Evolutionary conservation across 1,140 invertebrate species (phyloP).

Genomic region (Potamilus streckersoni): DNA sequence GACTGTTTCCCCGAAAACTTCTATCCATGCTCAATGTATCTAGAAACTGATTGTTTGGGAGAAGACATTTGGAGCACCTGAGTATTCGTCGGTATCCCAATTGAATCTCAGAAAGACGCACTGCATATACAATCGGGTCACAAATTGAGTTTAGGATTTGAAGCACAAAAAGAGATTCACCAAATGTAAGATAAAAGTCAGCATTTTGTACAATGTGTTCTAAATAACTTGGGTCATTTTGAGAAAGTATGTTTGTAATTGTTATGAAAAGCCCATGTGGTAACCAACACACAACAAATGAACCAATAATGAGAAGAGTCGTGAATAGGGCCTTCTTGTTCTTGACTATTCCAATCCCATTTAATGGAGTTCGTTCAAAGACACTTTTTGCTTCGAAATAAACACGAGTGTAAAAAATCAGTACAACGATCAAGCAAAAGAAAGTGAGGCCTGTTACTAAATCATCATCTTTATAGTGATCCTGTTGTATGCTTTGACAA

Average conservation of each 20-base stretch:
- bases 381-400: slow-evolving; percentile 25
- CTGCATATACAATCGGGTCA: slow-evolving; percentile 79
- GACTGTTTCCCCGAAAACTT: too few species aligned
- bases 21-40: too few species aligned
- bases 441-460: slow-evolving; percentile 55
- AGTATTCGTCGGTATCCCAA: slow-evolving; percentile 31
- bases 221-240: neutral
- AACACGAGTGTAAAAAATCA: slow-evolving; percentile 39
- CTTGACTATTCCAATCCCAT: slow-evolving; percentile 14
- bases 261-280: slow-evolving; percentile 70
- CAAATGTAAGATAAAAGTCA: slow-evolving; percentile 17
- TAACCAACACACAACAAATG: slow-evolving; percentile 76
- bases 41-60: too few species aligned
- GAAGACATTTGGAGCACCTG: too few species aligned
- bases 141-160: slow-evolving; percentile 76
- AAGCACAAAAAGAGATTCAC: slow-evolving; percentile 58
- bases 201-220: neutral
- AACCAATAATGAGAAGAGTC: slow-evolving; percentile 77
- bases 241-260: slow-evolving; percentile 19
- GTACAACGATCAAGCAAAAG: slow-evolving; percentile 61
- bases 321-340: slow-evolving; percentile 77
- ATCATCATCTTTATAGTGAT: too few species aligned
- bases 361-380: slow-evolving; percentile 7
- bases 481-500: slow-evolving; percentile 12
- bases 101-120: slow-evolving; percentile 73